Evolutionary conservation across 2,888 invertebrate genomes (phyloP).

Genomic region (Ophraella communa): DNA sequence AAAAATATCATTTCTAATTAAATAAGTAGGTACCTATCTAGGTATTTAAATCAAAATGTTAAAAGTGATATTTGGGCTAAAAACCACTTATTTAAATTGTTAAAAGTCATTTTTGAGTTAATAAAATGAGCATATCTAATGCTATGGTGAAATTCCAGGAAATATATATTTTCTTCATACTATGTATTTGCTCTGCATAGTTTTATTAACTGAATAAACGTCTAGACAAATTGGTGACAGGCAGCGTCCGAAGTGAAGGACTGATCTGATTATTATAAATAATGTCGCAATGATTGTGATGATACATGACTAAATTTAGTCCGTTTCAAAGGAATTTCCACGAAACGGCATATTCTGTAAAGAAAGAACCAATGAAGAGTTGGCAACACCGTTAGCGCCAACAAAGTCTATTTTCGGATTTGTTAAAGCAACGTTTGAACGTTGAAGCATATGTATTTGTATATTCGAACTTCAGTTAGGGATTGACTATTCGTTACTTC

Average conservation of each 20-base stretch:
- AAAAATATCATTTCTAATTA: no score
- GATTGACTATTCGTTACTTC: constrained; percentile 14
- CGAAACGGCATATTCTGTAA: constrained; percentile 12
- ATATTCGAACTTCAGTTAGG: constrained; percentile 26
- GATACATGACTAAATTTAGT: constrained; percentile 20
- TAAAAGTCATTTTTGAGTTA: no score
- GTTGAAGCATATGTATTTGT: constrained; percentile 19
- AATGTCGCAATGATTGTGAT: constrained; percentile 1
- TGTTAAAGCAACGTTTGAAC: constrained; percentile 16
- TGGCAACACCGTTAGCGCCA: constrained; percentile 25
- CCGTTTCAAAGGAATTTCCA: constrained; percentile 8
- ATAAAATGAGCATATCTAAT: no score
- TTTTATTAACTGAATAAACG: constrained; percentile 6
- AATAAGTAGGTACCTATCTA: no score
- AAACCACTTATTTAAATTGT: no score
- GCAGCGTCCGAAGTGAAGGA: neutral
- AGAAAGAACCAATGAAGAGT: constrained; percentile 3
- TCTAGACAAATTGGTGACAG: constrained; percentile 16
- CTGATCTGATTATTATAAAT: constrained; percentile 15
- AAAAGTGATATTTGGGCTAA: no score
- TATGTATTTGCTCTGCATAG: no score
- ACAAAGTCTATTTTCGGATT: constrained; percentile 27
- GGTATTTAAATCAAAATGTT: no score
- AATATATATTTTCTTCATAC: no score
- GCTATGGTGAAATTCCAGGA: no score